phyloP scores from a whole-genome alignment of 1,140 invertebrate genomes.

The Tenebrio molitor region DNA sequence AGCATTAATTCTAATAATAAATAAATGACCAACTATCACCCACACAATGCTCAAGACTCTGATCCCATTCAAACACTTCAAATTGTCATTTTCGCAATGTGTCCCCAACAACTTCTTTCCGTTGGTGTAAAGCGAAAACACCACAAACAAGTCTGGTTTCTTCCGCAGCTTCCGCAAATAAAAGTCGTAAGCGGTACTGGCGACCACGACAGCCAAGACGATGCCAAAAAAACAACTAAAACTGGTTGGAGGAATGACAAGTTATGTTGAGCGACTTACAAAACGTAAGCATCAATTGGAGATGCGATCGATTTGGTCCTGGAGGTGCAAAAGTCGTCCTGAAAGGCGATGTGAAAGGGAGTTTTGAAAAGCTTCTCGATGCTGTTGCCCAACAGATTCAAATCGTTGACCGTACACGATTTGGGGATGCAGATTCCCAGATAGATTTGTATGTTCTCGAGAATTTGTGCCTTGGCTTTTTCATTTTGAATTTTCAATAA shows the following conservation, averaged over 20 bases:
- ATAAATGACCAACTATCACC: conserved; percentile 69
- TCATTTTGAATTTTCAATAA: too few relatives aligned
- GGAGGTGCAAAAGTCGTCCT: too few relatives aligned
- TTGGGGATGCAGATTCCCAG: background rate
- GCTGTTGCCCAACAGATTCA: too few relatives aligned
- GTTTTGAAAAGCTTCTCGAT: too few relatives aligned
- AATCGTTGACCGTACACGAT: too few relatives aligned
- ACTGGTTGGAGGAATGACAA: background rate
- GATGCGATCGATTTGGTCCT: too few relatives aligned
- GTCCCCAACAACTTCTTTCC: conserved; percentile 65
- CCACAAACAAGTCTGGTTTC: background rate
- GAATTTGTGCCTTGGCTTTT: too few relatives aligned
- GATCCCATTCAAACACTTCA: conserved; percentile 69
- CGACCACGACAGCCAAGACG: background rate
- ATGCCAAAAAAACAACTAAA: background rate
- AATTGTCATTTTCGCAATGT: conserved; percentile 55
- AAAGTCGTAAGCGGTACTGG: background rate
- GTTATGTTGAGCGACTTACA: too few relatives aligned
- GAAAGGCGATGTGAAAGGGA: too few relatives aligned
- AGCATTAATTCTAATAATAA: conserved; percentile 25
- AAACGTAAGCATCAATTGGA: background rate
- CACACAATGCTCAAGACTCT: conserved; percentile 69
- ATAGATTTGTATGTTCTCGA: too few relatives aligned
- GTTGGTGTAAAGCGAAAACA: conserved; percentile 69
- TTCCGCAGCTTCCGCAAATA: background rate